Evolutionary conservation across 2,113 vertebrate genomes (phyloP), one percentile per base, ranked within the genome.

Genomic region (Aviceda subcristata): DNA sequence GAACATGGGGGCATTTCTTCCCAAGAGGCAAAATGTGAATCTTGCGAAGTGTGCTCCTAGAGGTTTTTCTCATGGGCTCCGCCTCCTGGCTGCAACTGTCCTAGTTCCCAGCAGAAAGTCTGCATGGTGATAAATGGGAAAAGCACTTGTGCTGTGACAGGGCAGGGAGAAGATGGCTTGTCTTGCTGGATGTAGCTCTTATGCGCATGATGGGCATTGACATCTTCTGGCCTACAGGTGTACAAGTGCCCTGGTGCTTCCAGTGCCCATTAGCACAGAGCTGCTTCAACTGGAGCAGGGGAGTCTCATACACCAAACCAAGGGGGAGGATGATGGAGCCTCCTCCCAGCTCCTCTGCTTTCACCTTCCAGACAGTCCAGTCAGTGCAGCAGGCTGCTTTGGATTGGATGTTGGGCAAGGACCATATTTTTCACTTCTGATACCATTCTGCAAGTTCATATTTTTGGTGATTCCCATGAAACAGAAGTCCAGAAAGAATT

Each of bases 51-150:
- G 39, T 30, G 4, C 15, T 46, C 43, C 23, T 15, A 9, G 23
- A 64, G 34, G 4, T 24, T 38, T 53, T 60, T 20, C 20, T 26
- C 29, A 46, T 8, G 27, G 41, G 26, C 13, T 78, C 64, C 7
- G 3, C 34, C 23, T 62, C 45, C 45, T 57, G 60, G 34, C 36
- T 59, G 56, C 38, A 55, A 19, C 51, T 68, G 29, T 24, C 32
- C 43, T 29, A 5, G 17, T 38, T 68, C 41, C 17, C 43, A 2
- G 5, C 41, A 34, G 50, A 41, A 41, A 62, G 51, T 24, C 41
- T 2, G 3, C 7, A 3, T 0, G 6, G 2, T 2, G 8, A 1
- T 41, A 43, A 22, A 41, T 56, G 56, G 20, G 34, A 43, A 66
- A 64, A n/a, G 46, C 12, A 7, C 48, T 24, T 22, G 59, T 8